Evolutionary conservation across 2,113 vertebrate species (phyloP), one percentile per base, ranked within the genome.

Genomic region (Ameiurus melas): DNA sequence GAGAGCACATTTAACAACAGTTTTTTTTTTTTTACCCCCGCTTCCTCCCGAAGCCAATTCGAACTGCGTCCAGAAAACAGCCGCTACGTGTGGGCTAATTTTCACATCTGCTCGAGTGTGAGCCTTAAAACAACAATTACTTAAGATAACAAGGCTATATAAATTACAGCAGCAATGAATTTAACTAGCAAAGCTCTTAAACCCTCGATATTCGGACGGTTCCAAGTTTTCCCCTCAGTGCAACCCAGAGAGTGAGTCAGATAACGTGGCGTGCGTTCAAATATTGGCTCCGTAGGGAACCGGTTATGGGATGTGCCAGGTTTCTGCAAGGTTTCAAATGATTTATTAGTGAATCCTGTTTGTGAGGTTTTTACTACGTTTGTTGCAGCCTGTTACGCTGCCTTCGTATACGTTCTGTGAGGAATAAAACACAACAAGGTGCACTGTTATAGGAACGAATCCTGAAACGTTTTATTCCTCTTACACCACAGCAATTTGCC

Each of bases 71-170:
- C 86, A 89, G 85, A 86, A 91, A 91, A 88, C 89, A 87, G 43
- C 64, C 79, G 19, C 86, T 80, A 89, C 68, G 58, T 87, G 87
- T 73, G 47, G 85, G 85, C 88, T 87, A 81, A 85, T 89, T 90
- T 85, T 90, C 81, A 87, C 90, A 90, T 90, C 88, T 90, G 90
- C 87, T 89, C 43, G 53, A 90, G 71, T 83, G 81, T 47, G 83
- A 79, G 93, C 91, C 93, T 93, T 92, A 92, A 91, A 92, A 89
- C 83, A 85, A 93, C 92, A 94, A 93, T 86, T 85, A 92, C 91
- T 90, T 94, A 90, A 91, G 93, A 92, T 92, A 94, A 93, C 93
- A 94, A 89, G 57, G 85, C 86, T 90, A 90, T 92, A 91, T 85
- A 91, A 93, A 91, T 92, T 90, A 92, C 86, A 90, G 81, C 36